Evolutionary conservation across 2,888 invertebrate species (phyloP).

Genomic region (Plagodis pulveraria): DNA sequence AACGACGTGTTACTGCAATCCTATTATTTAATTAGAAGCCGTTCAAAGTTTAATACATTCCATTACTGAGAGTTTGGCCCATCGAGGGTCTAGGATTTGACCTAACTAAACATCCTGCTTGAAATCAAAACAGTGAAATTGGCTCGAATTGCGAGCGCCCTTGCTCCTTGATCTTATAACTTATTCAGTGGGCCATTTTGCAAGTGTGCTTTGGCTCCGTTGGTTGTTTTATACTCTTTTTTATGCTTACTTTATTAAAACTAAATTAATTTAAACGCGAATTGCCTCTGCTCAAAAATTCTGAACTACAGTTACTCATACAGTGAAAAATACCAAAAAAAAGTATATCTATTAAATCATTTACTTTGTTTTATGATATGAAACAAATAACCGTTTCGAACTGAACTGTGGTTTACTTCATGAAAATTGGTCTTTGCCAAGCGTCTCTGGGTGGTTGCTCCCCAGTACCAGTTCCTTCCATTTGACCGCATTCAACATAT

Average conservation of each 20-base stretch:
- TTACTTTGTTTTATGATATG: too few relatives aligned
- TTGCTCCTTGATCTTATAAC: conserved; percentile 40
- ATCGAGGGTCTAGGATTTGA: conserved; percentile 11
- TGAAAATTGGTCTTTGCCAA: not conserved
- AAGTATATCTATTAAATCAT: too few relatives aligned
- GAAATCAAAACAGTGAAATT: conserved; percentile 44
- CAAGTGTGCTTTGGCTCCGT: conserved; percentile 5
- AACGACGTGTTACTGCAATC: not conserved
- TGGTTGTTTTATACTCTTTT: not conserved
- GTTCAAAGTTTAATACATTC: conserved; percentile 25
- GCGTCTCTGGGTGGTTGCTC: not conserved
- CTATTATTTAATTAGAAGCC: conserved; percentile 1
- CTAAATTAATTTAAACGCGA: too few relatives aligned
- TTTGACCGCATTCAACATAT: too few relatives aligned
- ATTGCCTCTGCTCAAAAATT: too few relatives aligned
- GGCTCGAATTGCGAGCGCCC: conserved; percentile 32
- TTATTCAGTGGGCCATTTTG: conserved; percentile 44
- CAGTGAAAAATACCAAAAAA: too few relatives aligned
- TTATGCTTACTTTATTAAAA: too few relatives aligned
- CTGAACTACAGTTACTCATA: too few relatives aligned
- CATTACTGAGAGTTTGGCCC: conserved; percentile 24
- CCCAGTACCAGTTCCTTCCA: too few relatives aligned
- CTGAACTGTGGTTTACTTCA: conserved; percentile 11
- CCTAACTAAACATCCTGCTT: conserved; percentile 32
- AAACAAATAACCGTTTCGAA: not conserved